These are phyloP conservation scores for Lepeophtheirus nordmannii DNA, from an alignment of 2,888 invertebrate species.

Conservation along the genomic window DNA sequence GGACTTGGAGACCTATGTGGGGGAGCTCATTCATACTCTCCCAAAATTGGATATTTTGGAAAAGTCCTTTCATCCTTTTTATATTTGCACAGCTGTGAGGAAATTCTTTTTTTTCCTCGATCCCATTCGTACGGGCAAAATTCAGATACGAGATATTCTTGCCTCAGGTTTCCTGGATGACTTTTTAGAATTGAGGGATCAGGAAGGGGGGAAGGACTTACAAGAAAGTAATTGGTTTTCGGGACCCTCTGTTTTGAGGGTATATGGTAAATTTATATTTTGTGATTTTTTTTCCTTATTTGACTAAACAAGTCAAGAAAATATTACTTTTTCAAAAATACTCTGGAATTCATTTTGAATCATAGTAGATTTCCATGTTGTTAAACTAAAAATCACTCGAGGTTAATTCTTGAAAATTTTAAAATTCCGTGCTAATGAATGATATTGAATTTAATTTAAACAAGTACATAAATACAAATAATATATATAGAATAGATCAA, in stretches of 20 bases:
- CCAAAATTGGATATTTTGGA: conserved; percentile 77
- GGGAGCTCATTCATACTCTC: conserved; percentile 77
- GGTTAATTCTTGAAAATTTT: too few relatives aligned
- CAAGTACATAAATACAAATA: too few relatives aligned
- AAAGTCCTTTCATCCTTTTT: conserved; percentile 85
- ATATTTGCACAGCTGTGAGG: conserved; percentile 84
- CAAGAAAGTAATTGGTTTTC: conserved; percentile 85
- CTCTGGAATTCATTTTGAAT: too few relatives aligned
- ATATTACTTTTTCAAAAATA: too few relatives aligned
- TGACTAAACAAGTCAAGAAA: background rate
- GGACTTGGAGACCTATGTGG: conserved; percentile 84
- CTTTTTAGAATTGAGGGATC: conserved; percentile 68
- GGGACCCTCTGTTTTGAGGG: conserved; percentile 66
- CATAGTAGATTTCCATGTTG: too few relatives aligned
- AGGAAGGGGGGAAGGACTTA: conserved; percentile 61
- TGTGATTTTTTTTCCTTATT: background rate
- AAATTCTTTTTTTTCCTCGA: conserved; percentile 94
- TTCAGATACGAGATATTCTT: conserved; percentile 76
- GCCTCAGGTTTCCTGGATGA: conserved; percentile 83
- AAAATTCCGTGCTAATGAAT: too few relatives aligned
- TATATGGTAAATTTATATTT: conserved; percentile 50
- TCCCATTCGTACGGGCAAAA: conserved; percentile 66
- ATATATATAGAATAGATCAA: too few relatives aligned
- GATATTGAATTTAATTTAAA: too few relatives aligned
- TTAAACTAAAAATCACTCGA: too few relatives aligned